Conservation (phyloP, 1,140 invertebrate genomes). For the Piezodorus guildinii region DNA sequence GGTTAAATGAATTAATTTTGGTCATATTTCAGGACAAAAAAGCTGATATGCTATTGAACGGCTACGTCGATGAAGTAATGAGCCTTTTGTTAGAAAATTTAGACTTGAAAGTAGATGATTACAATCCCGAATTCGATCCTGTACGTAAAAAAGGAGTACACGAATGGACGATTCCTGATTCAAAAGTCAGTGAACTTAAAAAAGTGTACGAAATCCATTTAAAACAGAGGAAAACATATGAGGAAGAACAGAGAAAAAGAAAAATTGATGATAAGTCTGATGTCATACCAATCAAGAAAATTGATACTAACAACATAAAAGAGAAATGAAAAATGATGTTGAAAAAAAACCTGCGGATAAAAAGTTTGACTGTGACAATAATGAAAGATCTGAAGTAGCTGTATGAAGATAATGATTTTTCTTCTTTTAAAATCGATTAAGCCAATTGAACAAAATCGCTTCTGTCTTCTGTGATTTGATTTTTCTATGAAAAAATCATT, state of each 20-base stretch:
- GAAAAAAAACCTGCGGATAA: too few relatives aligned
- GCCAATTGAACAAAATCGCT: too few relatives aligned
- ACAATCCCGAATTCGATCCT: constrained; percentile 52
- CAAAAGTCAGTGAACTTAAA: constrained; percentile 40
- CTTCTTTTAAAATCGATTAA: too few relatives aligned
- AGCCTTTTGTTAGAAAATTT: constrained; percentile 60
- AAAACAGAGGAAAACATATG: constrained; percentile 22
- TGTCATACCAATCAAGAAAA: neutral
- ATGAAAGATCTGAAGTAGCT: too few relatives aligned
- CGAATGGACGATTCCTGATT: constrained; percentile 48
- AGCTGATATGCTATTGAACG: constrained; percentile 77
- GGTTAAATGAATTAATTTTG: neutral
- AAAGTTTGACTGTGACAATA: too few relatives aligned
- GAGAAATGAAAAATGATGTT: too few relatives aligned
- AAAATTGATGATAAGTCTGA: neutral
- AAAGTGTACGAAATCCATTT: constrained; percentile 30
- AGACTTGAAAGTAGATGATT: constrained; percentile 55
- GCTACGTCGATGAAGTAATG: constrained; percentile 81
- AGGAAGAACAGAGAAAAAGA: neutral
- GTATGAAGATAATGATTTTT: too few relatives aligned
- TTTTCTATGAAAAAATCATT: too few relatives aligned
- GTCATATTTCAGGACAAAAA: constrained; percentile 66
- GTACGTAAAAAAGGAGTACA: constrained; percentile 40
- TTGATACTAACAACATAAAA: neutral
- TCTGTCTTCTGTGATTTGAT: too few relatives aligned